These are phyloP conservation scores for Melanerpes formicivorus DNA, from an alignment of 2,113 vertebrate species.

Conservation along the genomic window DNA sequence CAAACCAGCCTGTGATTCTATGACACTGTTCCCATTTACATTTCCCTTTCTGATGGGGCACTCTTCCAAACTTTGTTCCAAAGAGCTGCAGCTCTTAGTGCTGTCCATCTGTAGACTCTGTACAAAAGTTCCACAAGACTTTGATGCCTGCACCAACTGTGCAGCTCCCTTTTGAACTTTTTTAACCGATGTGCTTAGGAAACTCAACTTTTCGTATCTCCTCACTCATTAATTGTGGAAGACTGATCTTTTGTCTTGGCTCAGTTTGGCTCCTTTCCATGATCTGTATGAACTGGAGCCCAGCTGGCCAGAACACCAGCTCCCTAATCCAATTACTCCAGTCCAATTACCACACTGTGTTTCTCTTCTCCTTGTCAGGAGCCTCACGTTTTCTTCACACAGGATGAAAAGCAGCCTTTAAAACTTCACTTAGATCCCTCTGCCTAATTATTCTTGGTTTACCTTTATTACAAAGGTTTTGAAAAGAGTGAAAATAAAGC, in stretches of 20 bases:
- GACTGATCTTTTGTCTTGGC: constrained; percentile 7
- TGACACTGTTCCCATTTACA: no score
- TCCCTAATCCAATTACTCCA: constrained; percentile 35
- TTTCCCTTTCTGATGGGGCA: not conserved
- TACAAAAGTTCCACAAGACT: not conserved
- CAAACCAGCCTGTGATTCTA: no score
- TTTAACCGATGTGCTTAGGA: not conserved
- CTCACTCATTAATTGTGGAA: not conserved
- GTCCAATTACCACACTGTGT: constrained; percentile 20
- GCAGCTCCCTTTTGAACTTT: not conserved
- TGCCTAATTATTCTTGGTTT: no score
- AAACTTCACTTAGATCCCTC: not conserved
- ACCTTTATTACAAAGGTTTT: no score
- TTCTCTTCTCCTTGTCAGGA: not conserved
- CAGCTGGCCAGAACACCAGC: not conserved
- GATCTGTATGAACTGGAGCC: not conserved
- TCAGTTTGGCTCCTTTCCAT: not conserved
- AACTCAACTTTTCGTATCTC: not conserved
- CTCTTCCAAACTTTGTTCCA: not conserved
- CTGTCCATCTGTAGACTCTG: not conserved
- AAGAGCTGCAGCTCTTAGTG: not conserved
- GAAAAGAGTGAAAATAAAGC: no score
- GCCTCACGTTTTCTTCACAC: not conserved
- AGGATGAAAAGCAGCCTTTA: constrained; percentile 32
- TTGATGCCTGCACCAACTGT: not conserved